These are phyloP conservation scores for Edolisoma coerulescens DNA, from an alignment of 2,113 vertebrate species.

Conservation along the genomic window DNA sequence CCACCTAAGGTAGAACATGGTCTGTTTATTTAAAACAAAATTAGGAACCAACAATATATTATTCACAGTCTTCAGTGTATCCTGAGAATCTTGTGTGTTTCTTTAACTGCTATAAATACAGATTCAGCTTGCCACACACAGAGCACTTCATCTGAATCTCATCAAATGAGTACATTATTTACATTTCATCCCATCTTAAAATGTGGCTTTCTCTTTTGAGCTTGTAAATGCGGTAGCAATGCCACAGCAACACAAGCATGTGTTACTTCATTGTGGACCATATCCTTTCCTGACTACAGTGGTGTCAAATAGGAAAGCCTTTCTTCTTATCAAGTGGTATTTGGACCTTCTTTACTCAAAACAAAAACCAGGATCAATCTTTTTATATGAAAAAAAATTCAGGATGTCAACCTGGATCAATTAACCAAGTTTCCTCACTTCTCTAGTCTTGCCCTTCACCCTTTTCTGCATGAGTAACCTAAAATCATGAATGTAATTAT, in stretches of 20 bases:
- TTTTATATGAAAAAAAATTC: not conserved
- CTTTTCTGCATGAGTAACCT: not conserved
- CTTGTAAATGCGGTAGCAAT: not conserved
- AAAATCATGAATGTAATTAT: not conserved
- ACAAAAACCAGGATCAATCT: not conserved
- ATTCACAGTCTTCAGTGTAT: not conserved
- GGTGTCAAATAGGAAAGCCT: not conserved
- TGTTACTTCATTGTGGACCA: not conserved
- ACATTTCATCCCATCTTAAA: slow-evolving; percentile 16
- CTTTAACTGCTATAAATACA: slow-evolving; percentile 39
- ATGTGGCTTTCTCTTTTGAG: not conserved
- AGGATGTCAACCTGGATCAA: not conserved
- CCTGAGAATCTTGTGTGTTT: slow-evolving; percentile 14
- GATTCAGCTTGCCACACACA: slow-evolving; percentile 56
- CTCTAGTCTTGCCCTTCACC: not conserved
- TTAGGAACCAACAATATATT: not conserved
- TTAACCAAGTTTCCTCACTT: not conserved
- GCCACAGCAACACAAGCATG: not conserved
- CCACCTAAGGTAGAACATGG: not conserved
- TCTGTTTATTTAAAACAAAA: slow-evolving; percentile 35
- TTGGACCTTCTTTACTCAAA: not conserved
- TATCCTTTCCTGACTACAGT: not conserved
- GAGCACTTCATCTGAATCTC: slow-evolving; percentile 34
- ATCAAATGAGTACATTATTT: slow-evolving; percentile 32
- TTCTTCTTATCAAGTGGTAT: not conserved